Evolutionary conservation across 2,888 invertebrate species (phyloP), one percentile per base, ranked within the genome.

Genomic region (Conus canariensis): DNA sequence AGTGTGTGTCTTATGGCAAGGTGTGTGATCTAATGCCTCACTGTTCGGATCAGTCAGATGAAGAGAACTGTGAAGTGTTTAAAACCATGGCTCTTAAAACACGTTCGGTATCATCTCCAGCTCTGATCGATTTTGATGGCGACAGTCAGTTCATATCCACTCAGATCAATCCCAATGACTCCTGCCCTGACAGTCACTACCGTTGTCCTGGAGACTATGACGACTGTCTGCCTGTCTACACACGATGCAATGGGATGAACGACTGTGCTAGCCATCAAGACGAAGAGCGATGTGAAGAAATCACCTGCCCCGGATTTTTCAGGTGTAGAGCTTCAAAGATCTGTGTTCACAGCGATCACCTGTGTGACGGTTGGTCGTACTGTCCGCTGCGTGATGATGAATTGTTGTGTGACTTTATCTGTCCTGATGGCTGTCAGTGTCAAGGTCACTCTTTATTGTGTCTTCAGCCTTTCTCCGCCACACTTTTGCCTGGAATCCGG

Each of bases 221-320:
- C 14, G 45, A 82, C 56, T 82, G 82, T 19, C 12, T 82, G 19
- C 82, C 82, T 22, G 45, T 82, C 56, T 82, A 56, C 22, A 82
- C 82, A 22, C 82, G 82, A 19, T 82, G 82, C 56, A 82, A 82
- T 45, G 45, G 19, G 9, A 19, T 45, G 16, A 10, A 45, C n/a
- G 82, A 82, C 82, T 82, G 82, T 45, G n/a, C n/a, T n/a, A n/a
- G n/a, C n/a, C n/a, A 56, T 9, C 16, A 82, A 22, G 82, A 82
- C 19, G 82, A 82, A 56, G 56, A 82, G 5, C 9, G 56, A 4
- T 82, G 82, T 82, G 45, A 19, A n/a, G 56, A 45, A 56, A 16
- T 45, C 1, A 45, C 16, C 0, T 82, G 82, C 56, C 22, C 45
- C 4, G 82, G 56, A 1, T 56, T 82, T 0, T 56, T 56, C n/a